Evolutionary conservation across 2,797 vertebrate genomes (phyloP).

Genomic region (Hydrolagus colliei): DNA sequence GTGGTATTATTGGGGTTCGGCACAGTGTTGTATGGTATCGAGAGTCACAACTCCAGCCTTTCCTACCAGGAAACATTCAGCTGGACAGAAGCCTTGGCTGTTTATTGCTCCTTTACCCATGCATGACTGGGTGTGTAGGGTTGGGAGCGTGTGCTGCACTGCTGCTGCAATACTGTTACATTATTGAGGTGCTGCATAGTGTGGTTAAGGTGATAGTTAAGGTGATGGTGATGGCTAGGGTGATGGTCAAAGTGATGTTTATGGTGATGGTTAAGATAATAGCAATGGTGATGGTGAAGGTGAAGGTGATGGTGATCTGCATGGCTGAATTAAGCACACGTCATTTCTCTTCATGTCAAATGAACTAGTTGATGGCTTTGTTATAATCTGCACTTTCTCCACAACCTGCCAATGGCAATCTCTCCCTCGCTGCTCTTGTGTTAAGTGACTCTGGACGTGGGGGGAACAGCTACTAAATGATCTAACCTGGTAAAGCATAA

Average conservation of each 20-base stretch:
- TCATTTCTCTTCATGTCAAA: not conserved
- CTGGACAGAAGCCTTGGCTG: constrained; percentile 58
- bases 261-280: too few relatives aligned
- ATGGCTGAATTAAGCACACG: not conserved
- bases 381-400: not conserved
- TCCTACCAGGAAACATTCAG: constrained; percentile 48
- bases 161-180: too few relatives aligned
- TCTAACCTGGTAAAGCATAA: not conserved
- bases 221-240: not conserved
- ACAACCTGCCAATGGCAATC: not conserved
- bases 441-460: not conserved
- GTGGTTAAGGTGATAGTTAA: too few relatives aligned
- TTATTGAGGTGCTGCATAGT: too few relatives aligned
- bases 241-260: too few relatives aligned
- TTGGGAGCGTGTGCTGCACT: too few relatives aligned
- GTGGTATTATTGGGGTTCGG: not conserved
- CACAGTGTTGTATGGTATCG: constrained; percentile 44
- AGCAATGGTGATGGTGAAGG: too few relatives aligned
- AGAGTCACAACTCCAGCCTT: constrained; percentile 93
- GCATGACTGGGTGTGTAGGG: not conserved
- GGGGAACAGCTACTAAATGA: not conserved
- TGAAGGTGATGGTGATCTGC: not conserved
- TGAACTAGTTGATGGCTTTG: not conserved
- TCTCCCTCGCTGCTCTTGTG: not conserved
- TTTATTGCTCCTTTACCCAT: constrained; percentile 57